phyloP scores from a whole-genome alignment of 1,140 invertebrate genomes.

The honey bee (Apis mellifera) region DNA sequence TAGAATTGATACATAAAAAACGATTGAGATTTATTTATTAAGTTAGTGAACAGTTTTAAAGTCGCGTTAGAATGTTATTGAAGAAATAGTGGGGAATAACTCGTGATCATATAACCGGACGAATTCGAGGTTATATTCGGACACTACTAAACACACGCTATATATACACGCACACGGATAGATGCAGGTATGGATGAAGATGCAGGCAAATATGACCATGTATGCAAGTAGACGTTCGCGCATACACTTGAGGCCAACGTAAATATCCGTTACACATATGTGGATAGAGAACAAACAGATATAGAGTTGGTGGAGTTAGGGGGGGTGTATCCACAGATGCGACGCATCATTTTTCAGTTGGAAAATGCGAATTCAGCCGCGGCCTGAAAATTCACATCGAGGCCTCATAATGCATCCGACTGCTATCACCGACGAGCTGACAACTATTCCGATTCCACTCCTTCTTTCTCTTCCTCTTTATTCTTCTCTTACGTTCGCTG shows the following conservation, averaged over 20 bases:
- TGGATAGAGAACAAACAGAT: slow-evolving; percentile 34
- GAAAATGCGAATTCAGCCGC: slow-evolving; percentile 55
- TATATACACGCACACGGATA: slow-evolving; percentile 1
- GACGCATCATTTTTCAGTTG: slow-evolving; percentile 57
- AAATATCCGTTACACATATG: slow-evolving; percentile 22
- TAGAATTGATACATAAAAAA: too few species aligned
- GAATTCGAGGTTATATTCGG: too few species aligned
- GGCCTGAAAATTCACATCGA: slow-evolving; percentile 57
- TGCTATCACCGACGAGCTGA: slow-evolving; percentile 41
- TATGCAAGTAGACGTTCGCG: neutral
- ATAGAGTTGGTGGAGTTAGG: neutral
- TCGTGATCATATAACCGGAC: too few species aligned
- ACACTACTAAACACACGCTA: neutral
- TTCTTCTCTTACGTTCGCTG: neutral
- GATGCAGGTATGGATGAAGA: slow-evolving; percentile 11
- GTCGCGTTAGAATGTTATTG: too few species aligned
- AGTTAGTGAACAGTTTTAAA: too few species aligned
- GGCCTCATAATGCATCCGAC: slow-evolving; percentile 55
- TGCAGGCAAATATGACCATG: slow-evolving; percentile 12
- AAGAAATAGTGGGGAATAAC: too few species aligned
- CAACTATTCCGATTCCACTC: slow-evolving; percentile 52
- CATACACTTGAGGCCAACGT: neutral
- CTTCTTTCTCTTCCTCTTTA: neutral
- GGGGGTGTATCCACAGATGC: slow-evolving; percentile 14
- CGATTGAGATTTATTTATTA: too few species aligned